Conservation (phyloP, 1,140 invertebrate genomes). For the Apis laboriosa region DNA sequence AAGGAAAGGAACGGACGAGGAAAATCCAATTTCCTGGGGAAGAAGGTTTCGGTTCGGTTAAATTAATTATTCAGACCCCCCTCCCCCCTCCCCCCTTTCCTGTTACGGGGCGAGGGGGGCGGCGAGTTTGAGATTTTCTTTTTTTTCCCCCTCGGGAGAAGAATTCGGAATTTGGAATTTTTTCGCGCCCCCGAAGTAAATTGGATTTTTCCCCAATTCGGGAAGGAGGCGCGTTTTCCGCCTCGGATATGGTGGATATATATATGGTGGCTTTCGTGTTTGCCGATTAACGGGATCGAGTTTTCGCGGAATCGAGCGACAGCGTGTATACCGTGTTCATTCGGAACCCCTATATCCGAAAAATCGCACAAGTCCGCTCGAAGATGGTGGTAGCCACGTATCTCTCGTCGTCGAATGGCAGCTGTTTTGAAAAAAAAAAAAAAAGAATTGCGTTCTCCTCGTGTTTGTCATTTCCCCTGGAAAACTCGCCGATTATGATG, state of each 20-base stretch:
- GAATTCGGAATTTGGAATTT: not conserved
- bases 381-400: slow-evolving; percentile 51
- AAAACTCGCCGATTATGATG: slow-evolving; percentile 29
- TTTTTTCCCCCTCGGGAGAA: too few species aligned
- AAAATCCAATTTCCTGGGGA: too few species aligned
- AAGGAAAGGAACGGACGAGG: too few species aligned
- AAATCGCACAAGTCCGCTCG: slow-evolving; percentile 72
- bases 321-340: slow-evolving; percentile 2
- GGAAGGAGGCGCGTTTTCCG: too few species aligned
- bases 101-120: too few species aligned
- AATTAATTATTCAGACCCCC: slow-evolving; percentile 27
- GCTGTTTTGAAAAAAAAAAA: slow-evolving; percentile 53
- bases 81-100: too few species aligned
- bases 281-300: not conserved
- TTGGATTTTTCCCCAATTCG: not conserved
- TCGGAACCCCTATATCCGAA: slow-evolving; percentile 44
- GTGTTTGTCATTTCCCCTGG: slow-evolving; percentile 21
- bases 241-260: too few species aligned
- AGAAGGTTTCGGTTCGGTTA: not conserved
- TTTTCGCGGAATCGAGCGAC: not conserved
- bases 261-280: not conserved
- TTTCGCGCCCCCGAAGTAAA: not conserved
- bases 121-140: not conserved
- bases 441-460: slow-evolving; percentile 16
- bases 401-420: slow-evolving; percentile 63